Base-by-base conservation (phyloP, 2,797 vertebrate genomes). In the Cephalopachus bancanus region DNA sequence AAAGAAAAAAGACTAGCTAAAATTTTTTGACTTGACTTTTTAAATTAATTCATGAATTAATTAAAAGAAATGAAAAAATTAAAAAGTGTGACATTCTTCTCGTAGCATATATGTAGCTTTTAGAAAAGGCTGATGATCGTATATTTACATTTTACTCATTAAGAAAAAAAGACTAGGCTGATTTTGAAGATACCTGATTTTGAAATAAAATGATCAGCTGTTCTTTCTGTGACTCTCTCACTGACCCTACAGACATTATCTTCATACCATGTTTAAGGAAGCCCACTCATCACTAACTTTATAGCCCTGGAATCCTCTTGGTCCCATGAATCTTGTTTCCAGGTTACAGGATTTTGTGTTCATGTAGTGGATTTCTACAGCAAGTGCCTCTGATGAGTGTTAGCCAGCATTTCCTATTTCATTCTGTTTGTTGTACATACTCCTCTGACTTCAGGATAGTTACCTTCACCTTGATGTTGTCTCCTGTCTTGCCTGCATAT, bases 361-460 rank as follows among this genome's bases (percentile, higher is more conserved):
- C 71, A 9, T 75, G 93, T 89, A 75, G 94, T 93, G 96, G 97
- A 93, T 97, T 95, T 98, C 96, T 91, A 89, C 94, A 97, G 97
- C 85, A 98, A 97, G 98, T 98, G 98, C 98, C 98, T 98, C 2
- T n/a, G 94, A 89, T 78, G 96, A 96, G 93, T 84, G 91, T 76
- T 64, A 26, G 62, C 92, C 94, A 89, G 86, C 59, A 53, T 86
- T 88, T 79, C 89, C 44, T 85, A 51, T 93, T 95, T 81, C 88
- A 2, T 93, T 86, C 96, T n/a, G 76, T 30, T 74, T 60, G 0
- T 64, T 83, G 69, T 91, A 79, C 59, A 67, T 16, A 88, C 37
- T 49, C 30, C 69, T 96, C 83, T 1, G 16, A 26, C 30, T 10
- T 9, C 5, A 57, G 62, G 62, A 17, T 20, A 1, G 24, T 20